Conservation (phyloP, 2,113 vertebrate genomes). For the Notechis scutatus region DNA sequence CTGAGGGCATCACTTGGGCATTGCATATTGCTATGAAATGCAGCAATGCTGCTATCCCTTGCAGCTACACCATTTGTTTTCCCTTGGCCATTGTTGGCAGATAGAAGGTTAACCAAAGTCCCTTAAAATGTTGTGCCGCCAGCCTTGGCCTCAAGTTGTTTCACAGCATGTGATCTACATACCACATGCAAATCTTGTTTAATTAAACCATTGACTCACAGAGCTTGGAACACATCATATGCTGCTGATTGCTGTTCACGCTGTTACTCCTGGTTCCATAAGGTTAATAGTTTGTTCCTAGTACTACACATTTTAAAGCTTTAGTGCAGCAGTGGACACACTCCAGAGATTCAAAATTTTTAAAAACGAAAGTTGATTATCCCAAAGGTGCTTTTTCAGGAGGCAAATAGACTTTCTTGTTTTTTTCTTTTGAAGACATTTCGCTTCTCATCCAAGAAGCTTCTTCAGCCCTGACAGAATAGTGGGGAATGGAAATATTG, state of each 20-base stretch:
- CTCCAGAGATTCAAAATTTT: neutral
- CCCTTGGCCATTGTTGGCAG: neutral
- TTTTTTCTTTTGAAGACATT: no score
- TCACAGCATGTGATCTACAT: neutral
- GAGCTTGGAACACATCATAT: conserved; percentile 1
- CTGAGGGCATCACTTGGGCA: neutral
- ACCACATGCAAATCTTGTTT: conserved; percentile 15
- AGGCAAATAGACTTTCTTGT: no score
- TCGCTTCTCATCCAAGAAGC: no score
- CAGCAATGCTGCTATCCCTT: neutral
- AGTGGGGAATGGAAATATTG: no score
- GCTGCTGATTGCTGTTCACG: neutral
- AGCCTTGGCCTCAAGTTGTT: conserved; percentile 5
- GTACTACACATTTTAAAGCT: neutral
- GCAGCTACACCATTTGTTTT: neutral
- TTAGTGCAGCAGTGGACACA: conserved; percentile 3
- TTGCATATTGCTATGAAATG: neutral
- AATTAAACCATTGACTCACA: conserved; percentile 33
- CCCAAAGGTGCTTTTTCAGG: no score
- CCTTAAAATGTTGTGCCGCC: neutral
- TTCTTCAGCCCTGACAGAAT: no score
- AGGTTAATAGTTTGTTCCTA: neutral
- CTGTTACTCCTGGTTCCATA: neutral
- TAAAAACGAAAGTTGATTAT: neutral
- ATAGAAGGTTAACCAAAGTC: neutral